Conservation (phyloP, 2,797 vertebrate genomes). For the Rallus crepitans region DNA sequence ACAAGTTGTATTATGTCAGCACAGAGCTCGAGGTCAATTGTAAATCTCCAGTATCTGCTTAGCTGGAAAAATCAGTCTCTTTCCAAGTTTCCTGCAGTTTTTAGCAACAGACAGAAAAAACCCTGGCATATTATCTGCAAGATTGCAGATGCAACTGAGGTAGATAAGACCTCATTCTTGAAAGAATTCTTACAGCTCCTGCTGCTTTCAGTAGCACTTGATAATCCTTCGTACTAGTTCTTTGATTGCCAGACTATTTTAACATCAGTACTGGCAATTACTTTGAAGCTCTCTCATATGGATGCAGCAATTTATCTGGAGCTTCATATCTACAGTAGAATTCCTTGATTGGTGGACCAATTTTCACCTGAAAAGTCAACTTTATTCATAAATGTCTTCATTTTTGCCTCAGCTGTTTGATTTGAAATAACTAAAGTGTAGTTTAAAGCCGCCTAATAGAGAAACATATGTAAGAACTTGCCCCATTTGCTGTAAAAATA, state of each 20-base stretch:
- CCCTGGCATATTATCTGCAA: background rate
- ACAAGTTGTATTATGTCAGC: background rate
- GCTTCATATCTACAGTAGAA: background rate
- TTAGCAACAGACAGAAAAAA: background rate
- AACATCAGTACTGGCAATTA: background rate
- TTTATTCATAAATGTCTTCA: background rate
- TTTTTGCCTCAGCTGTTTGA: background rate
- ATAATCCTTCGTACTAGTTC: background rate
- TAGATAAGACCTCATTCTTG: background rate
- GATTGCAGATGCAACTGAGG: background rate
- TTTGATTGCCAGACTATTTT: background rate
- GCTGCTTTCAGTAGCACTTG: background rate
- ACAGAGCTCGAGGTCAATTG: background rate
- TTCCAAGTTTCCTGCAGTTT: background rate
- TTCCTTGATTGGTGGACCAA: background rate
- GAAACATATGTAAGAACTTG: background rate
- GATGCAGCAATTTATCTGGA: background rate
- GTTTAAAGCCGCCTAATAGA: background rate
- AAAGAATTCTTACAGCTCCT: background rate
- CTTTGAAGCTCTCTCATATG: background rate
- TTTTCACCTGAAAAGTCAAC: background rate
- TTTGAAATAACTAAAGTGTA: background rate
- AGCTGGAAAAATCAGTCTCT: background rate
- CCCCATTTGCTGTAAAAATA: background rate
- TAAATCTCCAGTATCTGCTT: background rate